Evolutionary conservation across 2,888 invertebrate species (phyloP), one percentile per base, ranked within the genome.

Genomic region (Eupsilia transversa): DNA sequence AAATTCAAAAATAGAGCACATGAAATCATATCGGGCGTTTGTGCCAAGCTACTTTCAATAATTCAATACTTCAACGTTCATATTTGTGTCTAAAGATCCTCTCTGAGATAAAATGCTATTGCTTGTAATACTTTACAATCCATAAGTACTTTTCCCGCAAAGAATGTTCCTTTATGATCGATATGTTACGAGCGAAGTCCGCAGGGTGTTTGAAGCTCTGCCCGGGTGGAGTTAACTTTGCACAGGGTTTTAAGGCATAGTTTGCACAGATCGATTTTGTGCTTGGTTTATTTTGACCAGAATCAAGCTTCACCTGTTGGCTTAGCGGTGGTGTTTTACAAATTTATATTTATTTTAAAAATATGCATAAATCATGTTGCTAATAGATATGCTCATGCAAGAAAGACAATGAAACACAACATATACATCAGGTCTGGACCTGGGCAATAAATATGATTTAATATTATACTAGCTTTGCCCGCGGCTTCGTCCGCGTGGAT

Each of bases 101-200:
- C 3, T 72, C 14, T n/a, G 14, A 73, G 52, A 30, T 38, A 38
- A 41, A 23, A 72, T 72, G 30, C 46, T 20, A 68, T 30, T 76
- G 33, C 23, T 41, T 63, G 38, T 49, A n/a, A 33, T 61, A 52
- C 76, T 64, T 64, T 38, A 30, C n/a, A 49, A 46, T 38, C n/a
- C 10, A 17, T 49, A 75, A 30, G 61, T 49, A 60, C 9, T 52
- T 76, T 65, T 49, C 9, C 20, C 52, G 41, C 52, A 65, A 65
- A 77, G 12, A 74, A 74, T 65, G 66, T 65, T 56, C 14, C 35
- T 67, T 38, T 56, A 67, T 77, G 77, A 66, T 77, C 57, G 57
- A 59, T 59, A 52, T 68, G 27, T 49, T 77, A 49, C 33, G 33
- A 49, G 49, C 27, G 46, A 27, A 56, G 38, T 27, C 77, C 65